These are phyloP conservation scores for Graptemys geographica DNA, from an alignment of 2,797 vertebrate species.

Conservation along the genomic window DNA sequence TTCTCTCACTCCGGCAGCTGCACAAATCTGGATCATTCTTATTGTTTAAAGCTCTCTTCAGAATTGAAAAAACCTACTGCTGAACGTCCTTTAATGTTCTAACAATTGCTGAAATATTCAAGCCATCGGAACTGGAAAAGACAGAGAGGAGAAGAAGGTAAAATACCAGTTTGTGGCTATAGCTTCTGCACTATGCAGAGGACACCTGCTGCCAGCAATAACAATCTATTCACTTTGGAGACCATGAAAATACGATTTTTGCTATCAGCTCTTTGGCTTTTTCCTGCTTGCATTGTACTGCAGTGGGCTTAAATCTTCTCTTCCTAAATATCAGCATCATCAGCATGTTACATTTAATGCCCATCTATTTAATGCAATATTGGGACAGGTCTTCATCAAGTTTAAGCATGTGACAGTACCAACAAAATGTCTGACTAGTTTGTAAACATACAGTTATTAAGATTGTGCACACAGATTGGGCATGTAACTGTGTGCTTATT, in stretches of 20 bases:
- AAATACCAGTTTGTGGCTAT: rapidly evolving
- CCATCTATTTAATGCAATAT: neutral
- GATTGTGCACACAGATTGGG: neutral
- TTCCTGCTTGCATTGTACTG: neutral
- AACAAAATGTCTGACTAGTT: neutral
- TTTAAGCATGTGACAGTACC: neutral
- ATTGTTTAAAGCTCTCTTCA: neutral
- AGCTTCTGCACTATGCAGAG: neutral
- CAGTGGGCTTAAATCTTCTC: neutral
- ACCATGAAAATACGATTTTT: rapidly evolving
- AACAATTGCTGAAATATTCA: rapidly evolving
- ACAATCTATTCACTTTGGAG: rapidly evolving
- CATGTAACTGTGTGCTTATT: neutral
- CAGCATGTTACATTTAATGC: neutral
- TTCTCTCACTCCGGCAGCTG: rapidly evolving
- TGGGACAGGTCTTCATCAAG: neutral
- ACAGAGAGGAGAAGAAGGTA: rapidly evolving
- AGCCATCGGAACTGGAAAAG: neutral
- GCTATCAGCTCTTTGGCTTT: rapidly evolving
- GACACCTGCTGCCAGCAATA: neutral
- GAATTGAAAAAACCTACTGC: neutral
- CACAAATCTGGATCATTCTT: neutral
- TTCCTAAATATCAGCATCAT: rapidly evolving
- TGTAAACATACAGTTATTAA: neutral
- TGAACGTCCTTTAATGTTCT: neutral